Conservation (phyloP, 2,113 vertebrate genomes). For the Arenaria interpres region DNA sequence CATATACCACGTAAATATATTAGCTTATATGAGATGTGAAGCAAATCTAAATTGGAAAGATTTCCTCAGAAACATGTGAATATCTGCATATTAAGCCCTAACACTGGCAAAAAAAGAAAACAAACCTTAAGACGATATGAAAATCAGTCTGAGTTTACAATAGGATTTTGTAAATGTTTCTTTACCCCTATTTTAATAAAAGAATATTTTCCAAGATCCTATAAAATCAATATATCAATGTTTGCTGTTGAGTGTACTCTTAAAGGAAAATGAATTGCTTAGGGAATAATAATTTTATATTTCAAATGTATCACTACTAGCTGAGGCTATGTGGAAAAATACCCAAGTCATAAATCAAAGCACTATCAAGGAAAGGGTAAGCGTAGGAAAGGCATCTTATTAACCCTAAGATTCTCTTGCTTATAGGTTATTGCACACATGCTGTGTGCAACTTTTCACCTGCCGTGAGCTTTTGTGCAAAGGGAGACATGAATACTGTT, state of each 20-base stretch:
- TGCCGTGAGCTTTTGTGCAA: neutral
- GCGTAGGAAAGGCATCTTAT: neutral
- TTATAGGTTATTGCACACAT: neutral
- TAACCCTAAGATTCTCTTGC: neutral
- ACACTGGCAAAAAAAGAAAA: neutral
- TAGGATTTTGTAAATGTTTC: neutral
- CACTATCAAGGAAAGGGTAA: neutral
- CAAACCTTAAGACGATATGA: neutral
- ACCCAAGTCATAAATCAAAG: neutral
- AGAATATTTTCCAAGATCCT: neutral
- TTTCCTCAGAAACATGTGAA: neutral
- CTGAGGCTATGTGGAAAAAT: neutral
- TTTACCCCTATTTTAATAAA: neutral
- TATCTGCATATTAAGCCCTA: neutral
- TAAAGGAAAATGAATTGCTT: neutral
- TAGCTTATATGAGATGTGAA: neutral
- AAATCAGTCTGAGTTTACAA: neutral
- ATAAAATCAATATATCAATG: neutral
- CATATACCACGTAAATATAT: neutral
- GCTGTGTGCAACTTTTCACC: neutral
- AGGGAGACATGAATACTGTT: neutral
- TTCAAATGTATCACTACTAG: neutral
- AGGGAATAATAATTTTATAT: neutral
- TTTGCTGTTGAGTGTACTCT: neutral
- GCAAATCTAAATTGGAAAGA: neutral